phyloP scores from a whole-genome alignment of 2,113 vertebrate species.

The Myodes glareolus region DNA sequence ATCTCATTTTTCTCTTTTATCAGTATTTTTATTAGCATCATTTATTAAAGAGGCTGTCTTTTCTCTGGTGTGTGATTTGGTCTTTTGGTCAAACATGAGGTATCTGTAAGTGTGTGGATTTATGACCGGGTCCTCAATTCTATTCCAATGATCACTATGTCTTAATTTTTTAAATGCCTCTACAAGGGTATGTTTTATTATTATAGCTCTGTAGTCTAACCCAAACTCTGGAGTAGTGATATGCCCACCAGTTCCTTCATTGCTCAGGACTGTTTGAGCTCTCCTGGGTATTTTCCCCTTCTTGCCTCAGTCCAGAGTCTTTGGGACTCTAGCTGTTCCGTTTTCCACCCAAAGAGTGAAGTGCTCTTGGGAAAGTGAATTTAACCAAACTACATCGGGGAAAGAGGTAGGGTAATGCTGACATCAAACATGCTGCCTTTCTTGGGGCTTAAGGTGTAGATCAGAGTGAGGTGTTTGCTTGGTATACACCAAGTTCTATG shows the following conservation, averaged over 20 bases:
- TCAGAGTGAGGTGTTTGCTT: background rate
- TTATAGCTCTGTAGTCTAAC: background rate
- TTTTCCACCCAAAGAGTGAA: background rate
- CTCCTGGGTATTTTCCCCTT: background rate
- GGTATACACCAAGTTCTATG: too few species aligned
- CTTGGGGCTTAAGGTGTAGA: background rate
- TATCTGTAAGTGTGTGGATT: background rate
- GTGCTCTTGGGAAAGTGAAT: background rate
- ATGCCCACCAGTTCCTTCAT: background rate
- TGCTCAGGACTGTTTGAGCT: background rate
- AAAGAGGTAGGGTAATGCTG: background rate
- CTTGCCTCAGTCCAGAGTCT: background rate
- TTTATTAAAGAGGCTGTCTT: background rate
- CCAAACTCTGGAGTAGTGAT: background rate
- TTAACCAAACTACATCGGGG: too few species aligned
- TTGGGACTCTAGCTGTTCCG: background rate
- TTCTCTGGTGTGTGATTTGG: background rate
- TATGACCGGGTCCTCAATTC: background rate
- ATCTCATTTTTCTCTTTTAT: background rate
- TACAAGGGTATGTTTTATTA: background rate
- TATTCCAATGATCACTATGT: background rate
- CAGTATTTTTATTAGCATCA: background rate
- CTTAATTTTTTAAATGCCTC: background rate
- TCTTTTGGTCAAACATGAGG: background rate
- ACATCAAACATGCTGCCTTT: background rate